Conservation (phyloP, 2,888 invertebrate species). For the Netelia inedita region DNA sequence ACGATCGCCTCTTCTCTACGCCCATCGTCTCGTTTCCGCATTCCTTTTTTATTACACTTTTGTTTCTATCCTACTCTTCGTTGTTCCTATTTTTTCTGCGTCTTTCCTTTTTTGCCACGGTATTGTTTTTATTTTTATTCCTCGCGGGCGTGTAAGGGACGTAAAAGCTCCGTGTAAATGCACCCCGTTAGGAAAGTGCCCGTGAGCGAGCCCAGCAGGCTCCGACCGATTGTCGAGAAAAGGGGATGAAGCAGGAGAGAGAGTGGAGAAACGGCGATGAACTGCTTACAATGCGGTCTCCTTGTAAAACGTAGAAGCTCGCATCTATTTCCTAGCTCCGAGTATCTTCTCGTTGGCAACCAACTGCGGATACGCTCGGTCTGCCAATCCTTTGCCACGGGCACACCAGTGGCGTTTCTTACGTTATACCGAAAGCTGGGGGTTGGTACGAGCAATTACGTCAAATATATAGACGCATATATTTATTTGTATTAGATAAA, state of each 20-base stretch:
- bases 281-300: slow-evolving; percentile 31
- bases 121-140: slow-evolving; percentile 59
- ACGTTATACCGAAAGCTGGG: slow-evolving; percentile 30
- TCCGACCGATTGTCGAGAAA: not conserved
- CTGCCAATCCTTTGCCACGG: slow-evolving; percentile 51
- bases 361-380: slow-evolving; percentile 33
- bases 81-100: not conserved
- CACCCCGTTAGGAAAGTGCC: slow-evolving; percentile 43
- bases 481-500: slow-evolving; percentile 20
- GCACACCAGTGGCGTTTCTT: slow-evolving; percentile 26
- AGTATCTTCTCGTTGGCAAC: slow-evolving; percentile 59
- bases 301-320: slow-evolving; percentile 48
- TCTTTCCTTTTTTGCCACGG: slow-evolving; percentile 18
- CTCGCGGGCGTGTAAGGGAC: slow-evolving; percentile 49
- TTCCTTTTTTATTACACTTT: slow-evolving; percentile 19
- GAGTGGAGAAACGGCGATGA: slow-evolving; percentile 53
- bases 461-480: not conserved
- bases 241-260: slow-evolving; percentile 17
- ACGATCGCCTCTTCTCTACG: slow-evolving; percentile 26
- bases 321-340: slow-evolving; percentile 43
- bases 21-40: slow-evolving; percentile 4
- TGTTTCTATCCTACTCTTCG: slow-evolving; percentile 7
- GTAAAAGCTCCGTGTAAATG: slow-evolving; percentile 65
- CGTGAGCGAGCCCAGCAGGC: slow-evolving; percentile 46
- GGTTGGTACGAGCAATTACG: slow-evolving; percentile 26